Evolutionary conservation across 2,113 vertebrate genomes (phyloP).

Genomic region (Erythrolamprus reginae): DNA sequence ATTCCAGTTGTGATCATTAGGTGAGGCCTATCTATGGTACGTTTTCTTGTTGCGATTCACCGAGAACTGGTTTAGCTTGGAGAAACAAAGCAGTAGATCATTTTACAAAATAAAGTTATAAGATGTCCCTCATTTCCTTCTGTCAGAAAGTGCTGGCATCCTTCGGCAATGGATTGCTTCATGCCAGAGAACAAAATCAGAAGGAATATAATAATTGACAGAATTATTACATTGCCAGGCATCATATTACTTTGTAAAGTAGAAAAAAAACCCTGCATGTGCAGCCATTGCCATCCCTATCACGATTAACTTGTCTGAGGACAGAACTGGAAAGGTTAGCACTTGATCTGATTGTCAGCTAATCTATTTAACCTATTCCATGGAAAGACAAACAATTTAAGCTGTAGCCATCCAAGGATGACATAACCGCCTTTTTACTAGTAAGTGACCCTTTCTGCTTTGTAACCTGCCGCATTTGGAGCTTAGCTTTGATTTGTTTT

Average conservation of each 20-base stretch:
- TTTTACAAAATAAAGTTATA: neutral
- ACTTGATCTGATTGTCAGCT: neutral
- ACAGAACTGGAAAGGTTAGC: neutral
- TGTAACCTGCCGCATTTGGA: neutral
- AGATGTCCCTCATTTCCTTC: neutral
- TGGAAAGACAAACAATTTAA: conserved; percentile 1
- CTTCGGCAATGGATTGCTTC: neutral
- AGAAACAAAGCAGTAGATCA: neutral
- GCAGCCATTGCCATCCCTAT: neutral
- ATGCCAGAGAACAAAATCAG: neutral
- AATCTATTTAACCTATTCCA: neutral
- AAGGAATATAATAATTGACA: neutral
- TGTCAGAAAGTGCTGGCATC: neutral
- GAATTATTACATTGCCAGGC: neutral
- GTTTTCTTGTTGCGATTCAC: neutral
- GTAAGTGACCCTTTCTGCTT: neutral
- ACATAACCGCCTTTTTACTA: neutral
- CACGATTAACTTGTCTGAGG: neutral
- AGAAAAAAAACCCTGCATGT: neutral
- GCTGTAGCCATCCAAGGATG: neutral
- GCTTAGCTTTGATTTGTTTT: neutral
- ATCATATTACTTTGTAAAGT: neutral
- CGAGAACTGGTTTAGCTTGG: neutral
- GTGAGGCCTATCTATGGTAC: neutral
- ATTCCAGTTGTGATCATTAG: neutral